Evolutionary conservation across 2,113 vertebrate genomes (phyloP), one percentile per base, ranked within the genome.

Genomic region (Tragulus kanchil): DNA sequence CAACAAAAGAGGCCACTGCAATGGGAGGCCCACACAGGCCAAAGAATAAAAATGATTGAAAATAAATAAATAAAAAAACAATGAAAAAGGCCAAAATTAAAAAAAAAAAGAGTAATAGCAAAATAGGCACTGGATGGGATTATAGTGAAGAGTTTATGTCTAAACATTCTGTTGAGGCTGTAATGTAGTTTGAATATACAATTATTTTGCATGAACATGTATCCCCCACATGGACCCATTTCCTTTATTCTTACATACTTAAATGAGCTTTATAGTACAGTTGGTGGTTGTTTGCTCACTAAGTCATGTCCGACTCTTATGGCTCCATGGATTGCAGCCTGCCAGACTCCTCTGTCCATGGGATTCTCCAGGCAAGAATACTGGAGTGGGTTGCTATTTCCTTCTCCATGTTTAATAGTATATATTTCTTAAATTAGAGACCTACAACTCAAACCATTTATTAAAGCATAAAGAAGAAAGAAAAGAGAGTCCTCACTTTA

Each of bases 401-500:
- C 36, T 36, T 36, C 36, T 36, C 36, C 36, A 36, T 84, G 28
- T 69, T 90, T 90, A 84, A 84, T 48, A 77, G 9, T 14, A 52
- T 19, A 26, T 64, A 78, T 85, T 83, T 97, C 52, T 95, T 69
- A 85, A 62, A 52, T 26, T 78, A 26, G 26, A 84, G 79, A 85
- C 13, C 19, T 79, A 78, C 59, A 69, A 84, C 77, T 42, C 21
- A 65, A 73, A 86, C 9, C 17, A 59, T 48, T 83, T 96, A 58
- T 62, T 86, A 62, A 78, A 84, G 8, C 62, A n/a, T 81, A 92
- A 65, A 69, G 17, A 88, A 81, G 48, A 77, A 82, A 85, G 36
- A 95, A 73, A 85, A 64, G 77, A 62, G 52, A 79, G 54, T 56
- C 42, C 48, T 92, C 61, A 93, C 36, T 48, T 95, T n/a, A 89